Evolutionary conservation across 2,113 vertebrate species (phyloP).

Genomic region (Heterochromis multidens): DNA sequence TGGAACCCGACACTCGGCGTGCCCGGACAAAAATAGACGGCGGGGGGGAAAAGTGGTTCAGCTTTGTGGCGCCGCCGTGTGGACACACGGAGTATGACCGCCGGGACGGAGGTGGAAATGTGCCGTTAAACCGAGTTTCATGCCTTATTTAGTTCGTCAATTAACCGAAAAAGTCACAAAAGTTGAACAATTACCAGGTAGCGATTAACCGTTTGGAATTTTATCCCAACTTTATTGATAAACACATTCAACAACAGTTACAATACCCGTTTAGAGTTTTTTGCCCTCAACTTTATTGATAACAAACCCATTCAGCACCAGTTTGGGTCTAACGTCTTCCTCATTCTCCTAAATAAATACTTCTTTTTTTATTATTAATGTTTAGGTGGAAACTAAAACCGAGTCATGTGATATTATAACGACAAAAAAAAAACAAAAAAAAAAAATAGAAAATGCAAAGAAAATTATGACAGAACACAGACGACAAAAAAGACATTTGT

Average conservation of each 20-base stretch:
- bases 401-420: neutral
- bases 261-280: neutral
- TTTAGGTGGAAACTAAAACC: neutral
- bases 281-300: neutral
- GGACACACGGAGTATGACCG: neutral
- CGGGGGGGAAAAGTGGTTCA: neutral
- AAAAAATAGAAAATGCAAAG: too few relatives aligned
- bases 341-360: accelerated
- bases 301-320: too few relatives aligned
- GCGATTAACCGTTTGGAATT: neutral
- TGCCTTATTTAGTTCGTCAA: neutral
- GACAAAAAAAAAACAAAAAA: neutral
- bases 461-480: neutral
- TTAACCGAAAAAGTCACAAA: accelerated
- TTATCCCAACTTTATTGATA: neutral
- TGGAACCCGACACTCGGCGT: conserved; percentile 68
- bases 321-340: neutral
- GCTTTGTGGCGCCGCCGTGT: conserved; percentile 18
- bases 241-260: neutral
- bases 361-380: neutral
- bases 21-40: conserved; percentile 66
- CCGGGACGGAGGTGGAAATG: neutral
- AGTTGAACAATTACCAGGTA: neutral
- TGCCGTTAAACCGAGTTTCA: neutral
- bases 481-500: neutral